Evolutionary conservation across 2,797 vertebrate genomes (phyloP).

Genomic region (Stomatorhinus walkeri): DNA sequence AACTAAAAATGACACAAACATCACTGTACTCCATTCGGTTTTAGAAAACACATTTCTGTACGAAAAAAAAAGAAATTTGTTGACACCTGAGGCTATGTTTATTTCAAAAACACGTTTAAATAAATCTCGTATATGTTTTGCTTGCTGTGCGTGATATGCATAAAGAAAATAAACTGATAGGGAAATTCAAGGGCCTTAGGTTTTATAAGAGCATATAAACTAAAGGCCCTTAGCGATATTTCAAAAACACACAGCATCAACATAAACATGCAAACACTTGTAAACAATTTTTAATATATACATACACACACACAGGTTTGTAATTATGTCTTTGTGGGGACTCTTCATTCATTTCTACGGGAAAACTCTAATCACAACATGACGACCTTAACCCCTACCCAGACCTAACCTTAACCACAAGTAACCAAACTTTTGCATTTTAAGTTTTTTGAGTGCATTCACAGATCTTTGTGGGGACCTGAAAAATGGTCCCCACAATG

Average conservation of each 20-base stretch:
- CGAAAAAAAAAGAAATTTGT: conserved; percentile 30
- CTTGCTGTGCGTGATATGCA: conserved; percentile 40
- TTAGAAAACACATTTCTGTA: background rate
- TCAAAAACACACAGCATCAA: conserved; percentile 22
- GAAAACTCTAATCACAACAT: background rate
- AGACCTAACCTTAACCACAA: background rate
- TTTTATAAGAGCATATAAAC: conserved; percentile 32
- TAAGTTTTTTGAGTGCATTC: background rate
- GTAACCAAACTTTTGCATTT: background rate
- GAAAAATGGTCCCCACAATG: background rate
- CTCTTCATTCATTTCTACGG: background rate
- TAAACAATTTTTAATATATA: conserved; percentile 41
- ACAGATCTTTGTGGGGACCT: background rate
- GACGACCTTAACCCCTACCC: background rate
- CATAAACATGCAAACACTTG: conserved; percentile 39
- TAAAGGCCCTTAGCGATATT: conserved; percentile 33
- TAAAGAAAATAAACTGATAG: conserved; percentile 41
- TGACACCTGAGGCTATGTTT: conserved; percentile 44
- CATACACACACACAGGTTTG: conserved; percentile 34
- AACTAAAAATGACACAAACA: conserved; percentile 14
- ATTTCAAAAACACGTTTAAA: conserved; percentile 45
- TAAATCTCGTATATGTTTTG: conserved; percentile 22
- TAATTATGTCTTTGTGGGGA: background rate
- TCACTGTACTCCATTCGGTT: background rate
- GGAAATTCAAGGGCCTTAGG: conserved; percentile 36